Conservation (phyloP, 2,113 vertebrate genomes). For the Macquaria australasica region DNA sequence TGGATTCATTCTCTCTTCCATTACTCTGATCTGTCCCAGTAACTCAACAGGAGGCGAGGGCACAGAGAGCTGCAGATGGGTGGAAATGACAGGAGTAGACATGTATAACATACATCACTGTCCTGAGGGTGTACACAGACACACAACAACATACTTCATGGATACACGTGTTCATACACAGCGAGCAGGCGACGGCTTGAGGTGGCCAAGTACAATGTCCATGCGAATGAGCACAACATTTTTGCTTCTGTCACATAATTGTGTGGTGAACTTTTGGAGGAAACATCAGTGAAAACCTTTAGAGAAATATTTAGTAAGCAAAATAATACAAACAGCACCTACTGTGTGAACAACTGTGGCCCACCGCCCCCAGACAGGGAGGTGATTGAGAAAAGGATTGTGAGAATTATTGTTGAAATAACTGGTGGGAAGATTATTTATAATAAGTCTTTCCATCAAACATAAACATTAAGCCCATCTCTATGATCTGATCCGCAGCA, state of each 20-base stretch:
- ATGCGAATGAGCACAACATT: neutral
- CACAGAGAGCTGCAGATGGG: conserved; percentile 25
- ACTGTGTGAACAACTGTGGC: neutral
- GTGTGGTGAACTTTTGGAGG: neutral
- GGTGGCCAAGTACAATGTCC: neutral
- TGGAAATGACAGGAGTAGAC: conserved; percentile 31
- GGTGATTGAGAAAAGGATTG: neutral
- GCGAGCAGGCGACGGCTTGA: neutral
- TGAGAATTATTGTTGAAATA: neutral
- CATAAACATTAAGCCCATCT: neutral
- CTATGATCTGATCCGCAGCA: neutral
- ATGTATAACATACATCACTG: conserved; percentile 42
- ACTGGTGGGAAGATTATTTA: neutral
- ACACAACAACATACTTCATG: neutral
- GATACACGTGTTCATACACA: neutral
- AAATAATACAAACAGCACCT: neutral
- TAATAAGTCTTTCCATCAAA: neutral
- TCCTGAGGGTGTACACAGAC: neutral
- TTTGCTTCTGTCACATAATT: neutral
- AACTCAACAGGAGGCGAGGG: conserved; percentile 23
- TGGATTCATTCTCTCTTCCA: conserved; percentile 58
- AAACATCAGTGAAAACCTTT: neutral
- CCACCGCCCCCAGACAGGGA: neutral
- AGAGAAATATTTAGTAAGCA: neutral
- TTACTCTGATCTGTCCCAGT: conserved; percentile 66